Base-by-base conservation (phyloP, 2,113 vertebrate genomes). In the Ranitomeya variabilis region DNA sequence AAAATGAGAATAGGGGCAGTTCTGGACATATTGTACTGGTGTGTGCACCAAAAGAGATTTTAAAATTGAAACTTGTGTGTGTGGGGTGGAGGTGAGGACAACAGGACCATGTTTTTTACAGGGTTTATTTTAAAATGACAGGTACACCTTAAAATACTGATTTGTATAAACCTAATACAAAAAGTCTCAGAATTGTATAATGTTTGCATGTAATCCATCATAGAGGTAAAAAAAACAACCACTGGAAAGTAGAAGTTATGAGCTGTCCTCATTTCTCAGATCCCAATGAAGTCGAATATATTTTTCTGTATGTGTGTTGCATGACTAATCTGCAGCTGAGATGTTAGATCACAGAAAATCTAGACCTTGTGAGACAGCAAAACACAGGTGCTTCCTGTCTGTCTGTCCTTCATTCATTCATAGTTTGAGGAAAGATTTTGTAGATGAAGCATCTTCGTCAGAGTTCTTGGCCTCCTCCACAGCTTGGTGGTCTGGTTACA, bases 331-430 rank as follows among this genome's bases (percentile, higher is more conserved):
- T 74, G 83, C 83, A 85, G 23, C 82, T 55, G 67, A 85, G 83
- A 85, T 73, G 83, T 71, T 74, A 74, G 67, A 74, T 76, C 83
- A 59, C 83, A 85, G 83, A 85, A 85, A 74, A 85, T 74, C 9
- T 54, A 76, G 69, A 59, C 69, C 69, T 85, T 71, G 45, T 31
- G 66, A 74, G 69, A 59, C 23, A 11, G 69, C 83, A 74, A 37
- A 74, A 37, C 52, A 59, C 83, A 85, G 69, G 83, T 85, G 83
- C 37, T 60, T 85, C 83, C 83, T 85, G 69, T 85, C 82, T 85
- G 26, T 74, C 45, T 85, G 12, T 74, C 54, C 54, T 54, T 85
- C 83, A 21, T 57, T 73, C 67, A 85, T 76, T 45, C 31, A 57
- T 54, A 85, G 54, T 54, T 54, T 54, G 10, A 31, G 69, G 7